These are phyloP conservation scores for Drosophila pallidifrons DNA, from an alignment of 1,140 invertebrate species.

Conservation along the genomic window DNA sequence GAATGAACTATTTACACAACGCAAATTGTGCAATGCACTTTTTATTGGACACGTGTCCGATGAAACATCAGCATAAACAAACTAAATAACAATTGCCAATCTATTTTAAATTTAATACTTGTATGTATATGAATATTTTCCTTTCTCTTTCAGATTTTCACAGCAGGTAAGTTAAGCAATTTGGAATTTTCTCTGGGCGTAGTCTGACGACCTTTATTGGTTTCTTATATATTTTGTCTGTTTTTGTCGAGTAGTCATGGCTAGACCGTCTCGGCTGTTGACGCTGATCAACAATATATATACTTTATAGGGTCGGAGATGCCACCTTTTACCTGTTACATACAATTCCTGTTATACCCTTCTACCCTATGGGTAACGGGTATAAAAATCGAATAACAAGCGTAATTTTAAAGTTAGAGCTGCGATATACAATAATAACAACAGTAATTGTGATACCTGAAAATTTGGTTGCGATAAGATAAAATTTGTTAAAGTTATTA, in stretches of 20 bases:
- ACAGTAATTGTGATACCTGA: too few relatives aligned
- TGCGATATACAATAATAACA: too few relatives aligned
- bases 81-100: slow-evolving; percentile 10
- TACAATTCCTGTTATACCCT: too few relatives aligned
- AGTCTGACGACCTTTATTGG: background rate
- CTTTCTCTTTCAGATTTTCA: slow-evolving; percentile 57
- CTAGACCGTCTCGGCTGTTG: too few relatives aligned
- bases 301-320: too few relatives aligned
- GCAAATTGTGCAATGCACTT: slow-evolving; percentile 55
- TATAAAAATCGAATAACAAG: too few relatives aligned
- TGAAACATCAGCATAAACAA: background rate
- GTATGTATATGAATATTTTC: background rate
- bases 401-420: too few relatives aligned
- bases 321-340: too few relatives aligned
- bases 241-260: slow-evolving; percentile 29
- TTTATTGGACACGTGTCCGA: slow-evolving; percentile 33
- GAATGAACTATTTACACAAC: slow-evolving; percentile 64
- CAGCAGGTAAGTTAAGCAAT: slow-evolving; percentile 47
- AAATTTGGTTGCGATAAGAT: too few relatives aligned
- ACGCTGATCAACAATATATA: too few relatives aligned
- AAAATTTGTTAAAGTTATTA: too few relatives aligned
- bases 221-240: slow-evolving; percentile 6
- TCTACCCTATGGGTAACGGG: too few relatives aligned
- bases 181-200: background rate
- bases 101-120: slow-evolving; percentile 7